Percentiles rank a stretch among this genome's conserved stretches.
Evolutionary conservation across 1,140 invertebrate species (phyloP).

Genomic region (Vanessa tameamea): DNA sequence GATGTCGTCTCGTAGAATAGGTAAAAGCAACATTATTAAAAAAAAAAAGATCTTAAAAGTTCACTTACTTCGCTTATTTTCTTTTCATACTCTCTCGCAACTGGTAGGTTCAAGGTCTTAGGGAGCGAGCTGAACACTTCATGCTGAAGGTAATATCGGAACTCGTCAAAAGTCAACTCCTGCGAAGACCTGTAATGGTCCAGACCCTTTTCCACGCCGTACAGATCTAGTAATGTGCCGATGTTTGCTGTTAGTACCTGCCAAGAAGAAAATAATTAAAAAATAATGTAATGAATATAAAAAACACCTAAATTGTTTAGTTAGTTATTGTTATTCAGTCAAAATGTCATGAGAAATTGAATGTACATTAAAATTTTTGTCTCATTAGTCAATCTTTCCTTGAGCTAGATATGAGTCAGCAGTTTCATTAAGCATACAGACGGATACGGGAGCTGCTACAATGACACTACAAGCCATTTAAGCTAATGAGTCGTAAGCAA

Average conservation of each 20-base stretch:
- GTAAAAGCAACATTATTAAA: too few species aligned
- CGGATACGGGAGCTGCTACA: conserved; percentile 19
- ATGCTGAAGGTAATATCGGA: conserved; percentile 86
- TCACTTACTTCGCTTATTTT: conserved; percentile 61
- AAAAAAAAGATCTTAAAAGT: too few species aligned
- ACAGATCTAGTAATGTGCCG: conserved; percentile 85
- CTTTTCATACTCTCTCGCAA: conserved; percentile 82
- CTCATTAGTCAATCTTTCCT: conserved; percentile 20
- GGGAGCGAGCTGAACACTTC: conserved; percentile 86
- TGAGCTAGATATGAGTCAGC: conserved; percentile 27
- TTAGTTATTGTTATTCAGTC: background rate
- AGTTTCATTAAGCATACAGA: conserved; percentile 10
- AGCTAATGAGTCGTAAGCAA: conserved; percentile 39
- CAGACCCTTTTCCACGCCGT: conserved; percentile 88
- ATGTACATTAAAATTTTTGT: background rate
- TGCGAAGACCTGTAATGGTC: conserved; percentile 87
- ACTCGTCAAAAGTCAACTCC: conserved; percentile 87
- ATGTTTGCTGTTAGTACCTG: conserved; percentile 89
- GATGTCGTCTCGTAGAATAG: too few species aligned
- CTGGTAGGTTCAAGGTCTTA: conserved; percentile 79
- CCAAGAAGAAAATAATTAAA: conserved; percentile 36
- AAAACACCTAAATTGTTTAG: too few species aligned
- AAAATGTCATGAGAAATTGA: background rate
- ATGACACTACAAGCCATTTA: conserved; percentile 33
- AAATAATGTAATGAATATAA: too few species aligned